phyloP scores from a whole-genome alignment of 2,113 vertebrate species.

The Puffinus mauretanicus region DNA sequence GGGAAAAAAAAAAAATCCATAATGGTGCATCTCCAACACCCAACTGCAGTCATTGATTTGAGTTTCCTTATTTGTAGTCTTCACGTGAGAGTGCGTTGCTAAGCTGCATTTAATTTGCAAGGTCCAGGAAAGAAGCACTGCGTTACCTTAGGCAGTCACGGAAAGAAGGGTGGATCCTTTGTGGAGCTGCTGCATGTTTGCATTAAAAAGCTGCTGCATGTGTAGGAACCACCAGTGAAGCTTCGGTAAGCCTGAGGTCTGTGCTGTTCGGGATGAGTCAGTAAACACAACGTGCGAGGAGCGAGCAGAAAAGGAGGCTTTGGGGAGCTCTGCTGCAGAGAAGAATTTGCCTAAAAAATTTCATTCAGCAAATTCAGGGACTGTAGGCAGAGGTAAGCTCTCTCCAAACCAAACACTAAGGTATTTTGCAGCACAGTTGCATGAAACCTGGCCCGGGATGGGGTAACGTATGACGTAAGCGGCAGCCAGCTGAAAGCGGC shows the following conservation, averaged over 20 bases:
- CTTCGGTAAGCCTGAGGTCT: rapidly evolving
- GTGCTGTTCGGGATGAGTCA: not conserved
- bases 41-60: rapidly evolving
- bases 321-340: not conserved
- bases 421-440: not conserved
- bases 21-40: not conserved
- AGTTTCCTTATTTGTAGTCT: not conserved
- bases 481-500: not conserved
- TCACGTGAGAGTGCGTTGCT: rapidly evolving
- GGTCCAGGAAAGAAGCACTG: not conserved
- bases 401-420: not conserved
- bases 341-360: not conserved
- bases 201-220: not conserved
- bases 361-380: not conserved
- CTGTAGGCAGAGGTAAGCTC: not conserved
- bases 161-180: rapidly evolving
- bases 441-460: rapidly evolving
- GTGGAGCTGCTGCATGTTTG: not conserved
- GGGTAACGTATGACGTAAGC: rapidly evolving
- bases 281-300: not conserved
- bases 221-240: rapidly evolving
- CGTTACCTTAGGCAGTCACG: rapidly evolving
- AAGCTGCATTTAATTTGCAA: not conserved
- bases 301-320: not conserved
- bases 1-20: no score